phyloP scores from a whole-genome alignment of 2,888 invertebrate genomes.

The Drosophila atripex region DNA sequence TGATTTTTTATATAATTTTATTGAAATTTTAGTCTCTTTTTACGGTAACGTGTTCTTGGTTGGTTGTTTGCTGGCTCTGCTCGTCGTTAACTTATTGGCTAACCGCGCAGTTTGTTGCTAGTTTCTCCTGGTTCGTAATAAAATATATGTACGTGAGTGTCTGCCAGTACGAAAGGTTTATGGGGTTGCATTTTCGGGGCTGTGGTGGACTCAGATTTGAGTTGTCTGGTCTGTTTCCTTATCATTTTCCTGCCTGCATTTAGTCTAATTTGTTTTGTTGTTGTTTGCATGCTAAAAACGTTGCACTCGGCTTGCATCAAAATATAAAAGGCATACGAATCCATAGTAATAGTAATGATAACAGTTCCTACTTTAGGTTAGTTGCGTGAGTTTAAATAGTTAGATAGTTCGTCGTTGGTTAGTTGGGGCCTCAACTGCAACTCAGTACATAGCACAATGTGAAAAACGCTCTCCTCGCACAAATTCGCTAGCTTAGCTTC shows the following conservation, averaged over 20 bases:
- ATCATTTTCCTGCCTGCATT: constrained; percentile 42
- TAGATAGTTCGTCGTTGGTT: constrained; percentile 69
- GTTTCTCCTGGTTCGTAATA: constrained; percentile 54
- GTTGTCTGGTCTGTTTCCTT: neutral
- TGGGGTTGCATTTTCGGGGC: neutral
- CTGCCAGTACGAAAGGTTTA: constrained; percentile 7
- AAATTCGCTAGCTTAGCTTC: constrained; percentile 61
- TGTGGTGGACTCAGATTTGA: constrained; percentile 12
- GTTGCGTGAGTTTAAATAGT: constrained; percentile 64
- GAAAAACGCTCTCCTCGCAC: constrained; percentile 49
- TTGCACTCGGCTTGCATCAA: constrained; percentile 52
- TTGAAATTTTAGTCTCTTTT: constrained; percentile 74
- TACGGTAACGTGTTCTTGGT: constrained; percentile 71
- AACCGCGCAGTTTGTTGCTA: constrained; percentile 58
- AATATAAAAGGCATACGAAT: constrained; percentile 53
- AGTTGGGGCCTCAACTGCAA: constrained; percentile 71
- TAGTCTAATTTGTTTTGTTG: constrained; percentile 64
- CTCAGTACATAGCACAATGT: constrained; percentile 70
- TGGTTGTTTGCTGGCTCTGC: constrained; percentile 44
- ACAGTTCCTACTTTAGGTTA: constrained; percentile 70
- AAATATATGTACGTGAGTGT: constrained; percentile 38
- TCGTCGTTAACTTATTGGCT: constrained; percentile 49
- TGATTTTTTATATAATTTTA: constrained; percentile 69
- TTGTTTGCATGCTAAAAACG: constrained; percentile 34
- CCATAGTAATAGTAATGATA: constrained; percentile 52